A percentile compares a stretch with the other conserved stretches of the same genome.
Evolutionary conservation across 2,113 vertebrate species (phyloP).

Genomic region (Arenaria interpres): DNA sequence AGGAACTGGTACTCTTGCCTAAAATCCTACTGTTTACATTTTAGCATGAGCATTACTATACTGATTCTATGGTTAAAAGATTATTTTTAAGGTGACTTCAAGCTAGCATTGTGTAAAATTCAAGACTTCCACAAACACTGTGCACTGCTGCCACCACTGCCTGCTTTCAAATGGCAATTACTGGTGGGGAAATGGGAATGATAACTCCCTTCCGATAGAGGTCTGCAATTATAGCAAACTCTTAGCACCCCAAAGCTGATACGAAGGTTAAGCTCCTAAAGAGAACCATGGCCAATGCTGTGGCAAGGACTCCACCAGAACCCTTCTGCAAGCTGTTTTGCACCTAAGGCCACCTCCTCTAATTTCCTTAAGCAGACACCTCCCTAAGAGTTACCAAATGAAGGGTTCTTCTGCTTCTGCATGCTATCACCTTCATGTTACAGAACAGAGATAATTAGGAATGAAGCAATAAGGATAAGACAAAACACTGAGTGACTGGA

Average conservation of each 20-base stretch:
- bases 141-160: neutral
- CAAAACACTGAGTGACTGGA: neutral
- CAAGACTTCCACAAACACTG: neutral
- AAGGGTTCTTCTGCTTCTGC: neutral
- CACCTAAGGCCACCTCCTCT: neutral
- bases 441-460: neutral
- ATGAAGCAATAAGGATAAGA: neutral
- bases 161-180: neutral
- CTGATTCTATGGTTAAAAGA: neutral
- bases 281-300: neutral
- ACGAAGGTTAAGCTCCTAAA: neutral
- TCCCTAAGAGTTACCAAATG: neutral
- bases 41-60: neutral
- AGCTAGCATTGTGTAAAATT: neutral
- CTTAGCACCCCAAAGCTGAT: neutral
- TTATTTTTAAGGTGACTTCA: neutral
- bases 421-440: neutral
- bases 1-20: neutral
- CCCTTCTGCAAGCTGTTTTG: neutral
- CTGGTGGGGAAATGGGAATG: rapidly evolving
- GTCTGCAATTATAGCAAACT: neutral
- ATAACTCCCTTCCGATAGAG: neutral
- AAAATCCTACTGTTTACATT: neutral
- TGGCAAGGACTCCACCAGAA: neutral
- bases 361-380: neutral